A percentile compares a stretch with the other conserved stretches of the same genome.
These are phyloP conservation scores for Ptyas mucosa DNA, from an alignment of 2,113 vertebrate species.

Conservation along the genomic window DNA sequence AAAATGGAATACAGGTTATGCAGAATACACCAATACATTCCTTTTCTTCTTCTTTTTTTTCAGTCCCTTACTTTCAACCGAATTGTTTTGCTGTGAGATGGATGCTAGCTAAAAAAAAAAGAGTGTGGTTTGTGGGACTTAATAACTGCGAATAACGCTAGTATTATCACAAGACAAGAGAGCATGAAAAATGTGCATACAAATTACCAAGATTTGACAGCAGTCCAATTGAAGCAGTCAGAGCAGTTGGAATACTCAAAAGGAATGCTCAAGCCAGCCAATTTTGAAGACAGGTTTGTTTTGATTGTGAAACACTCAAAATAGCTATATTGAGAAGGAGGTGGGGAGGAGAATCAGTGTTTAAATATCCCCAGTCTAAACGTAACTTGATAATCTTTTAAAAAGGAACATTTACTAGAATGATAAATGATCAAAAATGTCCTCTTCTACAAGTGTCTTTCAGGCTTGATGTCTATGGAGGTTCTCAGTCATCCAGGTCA, in stretches of 20 bases:
- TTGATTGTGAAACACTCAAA: not conserved
- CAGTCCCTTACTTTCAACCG: not conserved
- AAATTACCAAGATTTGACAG: not conserved
- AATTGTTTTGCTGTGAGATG: not conserved
- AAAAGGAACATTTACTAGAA: not conserved
- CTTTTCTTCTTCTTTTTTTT: not conserved
- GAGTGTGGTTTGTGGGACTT: not conserved
- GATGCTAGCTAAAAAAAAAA: not conserved
- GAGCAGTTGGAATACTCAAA: not conserved
- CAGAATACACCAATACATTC: not conserved
- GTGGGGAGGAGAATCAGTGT: not conserved
- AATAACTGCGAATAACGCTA: not conserved
- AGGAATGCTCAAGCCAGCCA: not conserved
- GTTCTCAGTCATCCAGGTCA: not conserved
- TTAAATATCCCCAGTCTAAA: not conserved
- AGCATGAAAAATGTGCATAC: not conserved
- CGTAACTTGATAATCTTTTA: not conserved
- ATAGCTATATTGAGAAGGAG: not conserved
- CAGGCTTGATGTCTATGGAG: not conserved
- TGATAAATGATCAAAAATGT: not conserved
- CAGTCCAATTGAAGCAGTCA: not conserved
- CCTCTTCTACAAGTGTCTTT: not conserved
- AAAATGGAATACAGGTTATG: not conserved
- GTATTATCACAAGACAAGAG: not conserved
- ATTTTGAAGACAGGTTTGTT: not conserved